A percentile compares a stretch with the other conserved stretches of the same genome.
Evolutionary conservation across 1,140 invertebrate species (phyloP).

Genomic region (Cotesia typhae): DNA sequence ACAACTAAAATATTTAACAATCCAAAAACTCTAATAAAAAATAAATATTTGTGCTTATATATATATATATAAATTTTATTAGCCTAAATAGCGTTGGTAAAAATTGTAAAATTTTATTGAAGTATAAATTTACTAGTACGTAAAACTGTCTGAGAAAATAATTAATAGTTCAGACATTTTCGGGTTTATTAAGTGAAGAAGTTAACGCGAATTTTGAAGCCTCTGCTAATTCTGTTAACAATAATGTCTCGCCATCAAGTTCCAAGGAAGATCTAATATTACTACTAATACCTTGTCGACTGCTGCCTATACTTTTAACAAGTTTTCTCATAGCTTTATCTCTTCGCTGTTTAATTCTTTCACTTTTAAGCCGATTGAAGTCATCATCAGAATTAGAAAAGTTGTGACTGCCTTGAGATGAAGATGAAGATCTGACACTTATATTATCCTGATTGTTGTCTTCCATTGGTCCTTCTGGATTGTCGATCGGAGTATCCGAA

Average conservation of each 20-base stretch:
- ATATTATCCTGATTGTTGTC: constrained; percentile 37
- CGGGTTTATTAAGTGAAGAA: neutral
- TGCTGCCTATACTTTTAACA: constrained; percentile 62
- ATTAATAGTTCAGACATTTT: constrained; percentile 1
- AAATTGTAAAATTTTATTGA: too few species aligned
- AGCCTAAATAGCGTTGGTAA: too few species aligned
- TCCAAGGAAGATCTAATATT: constrained; percentile 37
- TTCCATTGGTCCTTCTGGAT: constrained; percentile 16
- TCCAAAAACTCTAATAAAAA: too few species aligned
- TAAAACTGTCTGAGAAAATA: too few species aligned
- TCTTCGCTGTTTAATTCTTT: constrained; percentile 64
- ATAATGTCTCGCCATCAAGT: constrained; percentile 47
- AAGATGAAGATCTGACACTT: constrained; percentile 42
- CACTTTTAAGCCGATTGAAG: constrained; percentile 65
- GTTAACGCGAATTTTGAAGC: constrained; percentile 42
- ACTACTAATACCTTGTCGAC: constrained; percentile 20
- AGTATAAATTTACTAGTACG: neutral
- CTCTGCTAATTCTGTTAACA: constrained; percentile 49
- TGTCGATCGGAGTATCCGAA: too few species aligned
- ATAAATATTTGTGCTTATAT: too few species aligned
- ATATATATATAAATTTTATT: too few species aligned
- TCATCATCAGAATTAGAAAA: constrained; percentile 59
- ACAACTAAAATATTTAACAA: too few species aligned
- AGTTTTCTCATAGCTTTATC: constrained; percentile 63
- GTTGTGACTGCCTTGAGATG: neutral